These are phyloP conservation scores for Mesocricetus auratus DNA, from an alignment of 2,113 vertebrate species.

Conservation along the genomic window DNA sequence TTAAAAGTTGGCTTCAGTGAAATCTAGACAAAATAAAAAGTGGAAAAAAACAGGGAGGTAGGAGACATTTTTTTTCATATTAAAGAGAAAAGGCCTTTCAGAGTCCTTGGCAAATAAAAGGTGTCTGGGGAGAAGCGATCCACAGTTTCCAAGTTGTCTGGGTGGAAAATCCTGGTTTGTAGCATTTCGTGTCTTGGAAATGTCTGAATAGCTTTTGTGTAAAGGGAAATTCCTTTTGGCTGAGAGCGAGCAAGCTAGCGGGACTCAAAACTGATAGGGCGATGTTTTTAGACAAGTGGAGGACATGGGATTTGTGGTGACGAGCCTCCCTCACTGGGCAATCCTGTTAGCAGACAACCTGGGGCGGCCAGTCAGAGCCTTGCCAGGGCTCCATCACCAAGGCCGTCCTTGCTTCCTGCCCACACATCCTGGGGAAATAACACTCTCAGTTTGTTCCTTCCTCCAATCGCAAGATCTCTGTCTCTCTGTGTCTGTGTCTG, in stretches of 20 bases:
- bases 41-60: slow-evolving; percentile 76
- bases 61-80: slow-evolving; percentile 72
- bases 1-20: slow-evolving; percentile 63
- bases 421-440: slow-evolving; percentile 63
- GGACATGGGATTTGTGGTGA: slow-evolving; percentile 63
- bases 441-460: background rate
- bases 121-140: slow-evolving; percentile 58
- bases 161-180: slow-evolving; percentile 78
- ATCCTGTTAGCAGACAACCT: background rate
- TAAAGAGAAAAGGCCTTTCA: slow-evolving; percentile 50
- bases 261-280: slow-evolving; percentile 72
- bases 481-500: background rate
- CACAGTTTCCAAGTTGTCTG: slow-evolving; percentile 73
- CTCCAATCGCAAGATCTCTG: background rate
- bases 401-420: slow-evolving; percentile 57
- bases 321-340: slow-evolving; percentile 36
- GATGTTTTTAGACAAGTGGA: slow-evolving; percentile 70
- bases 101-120: slow-evolving; percentile 78
- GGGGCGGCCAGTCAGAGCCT: background rate
- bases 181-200: slow-evolving; percentile 79
- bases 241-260: slow-evolving; percentile 69
- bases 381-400: background rate
- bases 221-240: slow-evolving; percentile 84
- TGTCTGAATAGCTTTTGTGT: slow-evolving; percentile 81
- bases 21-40: slow-evolving; percentile 76